These are phyloP conservation scores for Notodonta dromedarius DNA, from an alignment of 2,888 invertebrate genomes.

Conservation along the genomic window DNA sequence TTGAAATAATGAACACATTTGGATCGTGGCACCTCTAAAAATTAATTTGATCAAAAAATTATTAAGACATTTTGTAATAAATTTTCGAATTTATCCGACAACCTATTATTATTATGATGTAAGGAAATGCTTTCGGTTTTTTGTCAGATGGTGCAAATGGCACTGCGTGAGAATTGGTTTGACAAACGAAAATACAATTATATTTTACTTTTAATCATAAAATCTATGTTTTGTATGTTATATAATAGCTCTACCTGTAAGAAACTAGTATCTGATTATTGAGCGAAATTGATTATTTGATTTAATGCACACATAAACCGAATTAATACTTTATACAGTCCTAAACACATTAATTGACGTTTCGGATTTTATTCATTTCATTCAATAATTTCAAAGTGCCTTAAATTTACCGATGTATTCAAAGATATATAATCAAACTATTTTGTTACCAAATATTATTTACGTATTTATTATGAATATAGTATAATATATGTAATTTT, in stretches of 20 bases:
- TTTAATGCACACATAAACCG: neutral
- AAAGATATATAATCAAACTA: constrained; percentile 16
- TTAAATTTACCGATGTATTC: neutral
- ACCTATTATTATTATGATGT: neutral
- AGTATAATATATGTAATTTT: constrained; percentile 15
- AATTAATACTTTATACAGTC: neutral
- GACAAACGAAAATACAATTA: constrained; percentile 25
- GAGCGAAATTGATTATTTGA: too few species aligned
- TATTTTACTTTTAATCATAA: constrained; percentile 13
- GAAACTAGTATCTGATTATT: neutral
- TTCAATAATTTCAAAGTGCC: neutral
- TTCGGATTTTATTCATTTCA: neutral
- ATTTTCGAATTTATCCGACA: constrained; percentile 3
- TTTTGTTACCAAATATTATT: constrained; percentile 40
- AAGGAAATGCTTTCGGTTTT: constrained; percentile 5
- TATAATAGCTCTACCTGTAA: neutral
- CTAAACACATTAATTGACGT: neutral
- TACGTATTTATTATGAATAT: constrained; percentile 32
- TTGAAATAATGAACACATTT: neutral
- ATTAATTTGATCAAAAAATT: neutral
- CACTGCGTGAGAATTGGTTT: constrained; percentile 26
- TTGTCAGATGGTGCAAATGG: constrained; percentile 35
- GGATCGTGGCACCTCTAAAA: neutral
- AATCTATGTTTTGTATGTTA: constrained; percentile 17
- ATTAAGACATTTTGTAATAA: constrained; percentile 4